A percentile compares a stretch with the other conserved stretches of the same genome.
Conservation (phyloP, 2,113 vertebrate species). For the Daphoenositta chrysoptera region DNA sequence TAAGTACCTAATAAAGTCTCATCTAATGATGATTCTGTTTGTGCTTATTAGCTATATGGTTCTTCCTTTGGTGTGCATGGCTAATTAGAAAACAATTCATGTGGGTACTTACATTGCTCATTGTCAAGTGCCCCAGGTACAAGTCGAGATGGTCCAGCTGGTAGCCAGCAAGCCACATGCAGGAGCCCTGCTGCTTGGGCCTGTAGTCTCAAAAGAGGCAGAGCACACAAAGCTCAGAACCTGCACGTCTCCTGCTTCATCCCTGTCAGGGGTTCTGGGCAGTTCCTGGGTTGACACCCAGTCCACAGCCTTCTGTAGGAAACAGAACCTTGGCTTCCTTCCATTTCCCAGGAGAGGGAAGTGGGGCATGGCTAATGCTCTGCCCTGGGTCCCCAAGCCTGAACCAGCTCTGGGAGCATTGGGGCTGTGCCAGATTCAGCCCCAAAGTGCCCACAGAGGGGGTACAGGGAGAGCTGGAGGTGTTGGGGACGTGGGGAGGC, state of each 20-base stretch:
- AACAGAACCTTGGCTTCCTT: not conserved
- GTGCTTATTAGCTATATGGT: not conserved
- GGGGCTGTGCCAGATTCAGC: not conserved
- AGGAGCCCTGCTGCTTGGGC: not conserved
- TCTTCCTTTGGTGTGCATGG: not conserved
- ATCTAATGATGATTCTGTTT: not conserved
- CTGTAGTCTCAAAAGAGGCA: accelerated
- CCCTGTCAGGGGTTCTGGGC: not conserved
- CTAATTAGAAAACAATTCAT: conserved; percentile 14
- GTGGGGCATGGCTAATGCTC: not conserved
- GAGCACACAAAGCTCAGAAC: not conserved
- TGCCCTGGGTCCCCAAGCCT: not conserved
- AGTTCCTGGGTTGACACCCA: not conserved
- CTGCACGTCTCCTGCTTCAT: not conserved
- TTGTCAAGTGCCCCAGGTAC: not conserved
- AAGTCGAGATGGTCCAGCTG: not conserved
- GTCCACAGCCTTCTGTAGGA: not conserved
- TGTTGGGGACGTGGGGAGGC: not conserved
- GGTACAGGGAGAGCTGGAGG: not conserved
- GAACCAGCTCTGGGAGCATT: not conserved
- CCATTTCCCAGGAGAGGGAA: not conserved
- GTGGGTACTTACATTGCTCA: not conserved
- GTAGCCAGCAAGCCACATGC: not conserved
- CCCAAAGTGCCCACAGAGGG: not conserved
- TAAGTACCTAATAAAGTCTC: conserved; percentile 1